phyloP scores from a whole-genome alignment of 2,113 vertebrate species.

The Xenus cinereus region DNA sequence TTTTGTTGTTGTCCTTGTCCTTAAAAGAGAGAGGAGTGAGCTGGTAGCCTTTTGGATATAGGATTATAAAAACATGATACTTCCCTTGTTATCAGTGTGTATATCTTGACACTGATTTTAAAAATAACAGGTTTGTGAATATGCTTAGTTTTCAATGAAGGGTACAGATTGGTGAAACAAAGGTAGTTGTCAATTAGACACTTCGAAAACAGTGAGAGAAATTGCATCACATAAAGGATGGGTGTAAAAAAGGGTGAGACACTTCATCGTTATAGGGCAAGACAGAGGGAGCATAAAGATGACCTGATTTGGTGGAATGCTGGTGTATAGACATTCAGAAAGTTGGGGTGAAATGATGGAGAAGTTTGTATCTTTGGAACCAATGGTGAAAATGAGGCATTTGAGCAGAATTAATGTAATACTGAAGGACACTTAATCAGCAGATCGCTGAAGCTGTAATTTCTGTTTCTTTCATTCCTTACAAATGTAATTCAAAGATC shows the following conservation, averaged over 20 bases:
- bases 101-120: background rate
- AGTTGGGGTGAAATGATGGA: background rate
- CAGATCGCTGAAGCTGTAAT: background rate
- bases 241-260: background rate
- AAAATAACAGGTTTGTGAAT: background rate
- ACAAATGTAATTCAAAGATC: background rate
- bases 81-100: background rate
- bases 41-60: background rate
- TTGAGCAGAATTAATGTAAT: background rate
- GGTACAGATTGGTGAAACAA: background rate
- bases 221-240: rapidly evolving
- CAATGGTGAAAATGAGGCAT: background rate
- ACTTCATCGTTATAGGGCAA: rapidly evolving
- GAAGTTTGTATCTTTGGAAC: background rate
- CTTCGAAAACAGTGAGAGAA: background rate
- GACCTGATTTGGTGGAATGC: background rate
- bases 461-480: background rate
- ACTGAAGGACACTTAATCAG: background rate
- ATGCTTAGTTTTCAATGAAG: background rate
- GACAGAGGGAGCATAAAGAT: background rate
- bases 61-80: background rate
- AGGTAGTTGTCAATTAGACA: background rate
- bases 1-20: background rate
- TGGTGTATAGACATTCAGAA: background rate
- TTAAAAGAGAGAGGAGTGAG: background rate